Evolutionary conservation across 2,113 vertebrate species (phyloP).

Genomic region (Loxodonta africana): DNA sequence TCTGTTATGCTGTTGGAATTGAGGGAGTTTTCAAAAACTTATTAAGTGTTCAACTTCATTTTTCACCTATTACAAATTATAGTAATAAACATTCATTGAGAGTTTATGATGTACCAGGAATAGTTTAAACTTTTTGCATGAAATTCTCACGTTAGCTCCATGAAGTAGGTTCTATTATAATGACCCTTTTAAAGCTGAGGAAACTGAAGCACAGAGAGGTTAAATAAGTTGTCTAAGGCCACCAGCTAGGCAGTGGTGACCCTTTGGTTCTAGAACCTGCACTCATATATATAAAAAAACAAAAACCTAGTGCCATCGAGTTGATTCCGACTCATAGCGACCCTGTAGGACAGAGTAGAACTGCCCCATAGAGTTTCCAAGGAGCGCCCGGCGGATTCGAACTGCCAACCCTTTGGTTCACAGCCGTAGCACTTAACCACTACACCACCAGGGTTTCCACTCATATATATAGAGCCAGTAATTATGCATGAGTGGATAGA

Average conservation of each 20-base stretch:
- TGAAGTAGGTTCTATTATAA: not conserved
- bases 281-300: not conserved
- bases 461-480: not conserved
- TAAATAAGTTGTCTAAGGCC: not conserved
- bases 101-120: not conserved
- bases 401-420: no score
- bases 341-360: no score
- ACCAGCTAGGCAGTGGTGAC: not conserved
- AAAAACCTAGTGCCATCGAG: no score
- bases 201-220: not conserved
- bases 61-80: conserved; percentile 16
- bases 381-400: no score
- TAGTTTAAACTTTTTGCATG: conserved; percentile 33
- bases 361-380: no score
- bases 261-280: not conserved
- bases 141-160: conserved; percentile 28
- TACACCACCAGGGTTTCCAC: no score
- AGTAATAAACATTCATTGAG: conserved; percentile 40
- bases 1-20: not conserved
- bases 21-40: not conserved
- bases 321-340: no score
- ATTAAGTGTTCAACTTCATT: conserved; percentile 5
- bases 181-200: conserved; percentile 35
- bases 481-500: not conserved
- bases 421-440: no score